Base-by-base conservation (phyloP, 2,113 vertebrate species). In the Micronisus gabar region DNA sequence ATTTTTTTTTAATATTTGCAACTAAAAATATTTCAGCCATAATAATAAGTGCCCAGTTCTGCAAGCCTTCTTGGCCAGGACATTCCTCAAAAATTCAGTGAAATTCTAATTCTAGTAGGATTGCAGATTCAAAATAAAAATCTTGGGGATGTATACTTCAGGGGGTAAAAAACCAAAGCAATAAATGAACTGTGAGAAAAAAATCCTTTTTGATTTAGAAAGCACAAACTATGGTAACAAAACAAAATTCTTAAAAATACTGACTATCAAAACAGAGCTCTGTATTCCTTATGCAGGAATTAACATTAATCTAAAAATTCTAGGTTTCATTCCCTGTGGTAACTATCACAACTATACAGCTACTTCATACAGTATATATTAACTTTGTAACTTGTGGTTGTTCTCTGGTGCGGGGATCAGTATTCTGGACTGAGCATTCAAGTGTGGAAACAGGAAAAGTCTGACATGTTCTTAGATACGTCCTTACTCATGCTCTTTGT, bases 311-410 rank as follows among this genome's bases (percentile, higher is more conserved):
- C 95, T 96, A 74, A 97, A 96, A 95, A 90, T 83, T 88, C 94
- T 93, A 87, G 88, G 86, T 88, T 96, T 95, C 93, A 94, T 71
- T 86, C 95, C 86, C 95, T 94, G 84, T 92, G 94, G 94, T 91
- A 93, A 86, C 85, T 93, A 96, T 97, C 94, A 96, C 94, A 97
- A 96, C 91, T 92, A 94, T 95, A 93, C 92, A 66, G 93, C 93
- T 97, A 90, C 95, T 97, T 97, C 97, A 96, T 95, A 96, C 95
- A 93, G 88, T 97, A 96, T 97, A 95, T 94, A 95, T 96, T 78
- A 96, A 93, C 87, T 95, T 97, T 96, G 91, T 96, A 97, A 97
- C 91, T 90, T 95, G 70, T 40, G 82, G 72, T 70, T 87, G 86
- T 71, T 95, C 81, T 97, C 84, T 89, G 59, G 55, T 82, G 82